A percentile compares a stretch with the other conserved stretches of the same genome.
Conservation (phyloP, 2,113 vertebrate genomes). For the Phylloscopus trochilus region DNA sequence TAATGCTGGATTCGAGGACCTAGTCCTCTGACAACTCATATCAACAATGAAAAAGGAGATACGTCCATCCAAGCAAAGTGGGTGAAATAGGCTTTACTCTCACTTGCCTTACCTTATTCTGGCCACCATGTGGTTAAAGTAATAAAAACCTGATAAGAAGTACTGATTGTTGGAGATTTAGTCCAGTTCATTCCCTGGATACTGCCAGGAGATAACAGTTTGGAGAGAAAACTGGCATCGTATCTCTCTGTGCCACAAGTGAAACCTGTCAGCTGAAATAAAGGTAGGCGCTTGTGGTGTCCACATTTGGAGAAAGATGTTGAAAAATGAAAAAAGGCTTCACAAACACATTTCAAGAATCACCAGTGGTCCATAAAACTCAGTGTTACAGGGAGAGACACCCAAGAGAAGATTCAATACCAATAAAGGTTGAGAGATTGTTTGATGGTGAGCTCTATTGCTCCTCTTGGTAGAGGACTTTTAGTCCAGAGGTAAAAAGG, state of each 20-base stretch:
- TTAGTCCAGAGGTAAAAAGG: neutral
- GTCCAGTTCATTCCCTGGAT: neutral
- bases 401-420: neutral
- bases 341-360: neutral
- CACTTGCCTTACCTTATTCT: neutral
- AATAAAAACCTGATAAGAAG: rapidly evolving
- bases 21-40: neutral
- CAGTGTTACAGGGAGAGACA: neutral
- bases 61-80: neutral
- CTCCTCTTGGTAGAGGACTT: neutral
- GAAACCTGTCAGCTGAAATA: neutral
- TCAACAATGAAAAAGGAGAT: neutral
- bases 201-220: neutral
- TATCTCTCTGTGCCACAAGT: neutral
- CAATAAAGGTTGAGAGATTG: neutral
- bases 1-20: rapidly evolving
- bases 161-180: rapidly evolving
- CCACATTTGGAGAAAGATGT: neutral
- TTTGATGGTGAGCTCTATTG: neutral
- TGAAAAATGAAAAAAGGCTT: neutral
- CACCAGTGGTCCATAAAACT: neutral
- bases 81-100: neutral
- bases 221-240: neutral
- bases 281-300: neutral
- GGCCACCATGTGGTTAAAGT: neutral